Percentiles rank a stretch among this genome's conserved stretches.
Evolutionary conservation across 2,113 vertebrate species (phyloP).

Genomic region (Shinisaurus crocodilurus): DNA sequence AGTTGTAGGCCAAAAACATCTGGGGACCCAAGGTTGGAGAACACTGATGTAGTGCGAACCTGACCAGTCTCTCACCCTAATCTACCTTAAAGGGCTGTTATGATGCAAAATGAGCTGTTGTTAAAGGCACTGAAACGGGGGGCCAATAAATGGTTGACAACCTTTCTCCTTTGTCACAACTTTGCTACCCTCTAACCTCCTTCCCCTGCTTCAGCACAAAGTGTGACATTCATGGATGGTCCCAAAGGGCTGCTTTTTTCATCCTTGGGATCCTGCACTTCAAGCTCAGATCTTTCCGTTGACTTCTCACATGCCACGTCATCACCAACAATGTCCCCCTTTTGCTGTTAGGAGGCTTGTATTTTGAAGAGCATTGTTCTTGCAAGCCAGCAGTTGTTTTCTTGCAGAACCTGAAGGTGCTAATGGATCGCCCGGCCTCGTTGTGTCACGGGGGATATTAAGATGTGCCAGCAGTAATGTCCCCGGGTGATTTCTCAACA

Average conservation of each 20-base stretch:
- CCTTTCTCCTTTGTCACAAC: too few species aligned
- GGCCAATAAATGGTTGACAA: too few species aligned
- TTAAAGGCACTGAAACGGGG: too few species aligned
- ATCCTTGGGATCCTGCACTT: neutral
- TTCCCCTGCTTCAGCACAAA: neutral
- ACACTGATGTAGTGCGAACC: too few species aligned
- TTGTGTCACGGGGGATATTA: slow-evolving; percentile 58
- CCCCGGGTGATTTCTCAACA: slow-evolving; percentile 10
- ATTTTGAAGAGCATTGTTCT: slow-evolving; percentile 38
- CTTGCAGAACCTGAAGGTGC: slow-evolving; percentile 25
- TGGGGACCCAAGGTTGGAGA: too few species aligned
- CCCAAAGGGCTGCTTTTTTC: neutral
- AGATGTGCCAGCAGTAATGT: slow-evolving; percentile 10
- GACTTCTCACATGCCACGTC: neutral
- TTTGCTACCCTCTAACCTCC: too few species aligned
- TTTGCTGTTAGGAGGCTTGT: slow-evolving; percentile 18
- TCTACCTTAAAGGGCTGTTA: too few species aligned
- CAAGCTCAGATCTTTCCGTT: neutral
- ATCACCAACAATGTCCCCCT: too few species aligned
- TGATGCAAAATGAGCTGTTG: too few species aligned
- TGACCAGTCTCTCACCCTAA: too few species aligned
- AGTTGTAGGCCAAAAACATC: too few species aligned
- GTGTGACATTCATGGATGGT: neutral
- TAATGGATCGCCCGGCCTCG: slow-evolving; percentile 38
- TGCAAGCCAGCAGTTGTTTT: slow-evolving; percentile 38